phyloP scores from a whole-genome alignment of 2,797 vertebrate genomes.

The Buphagus erythrorhynchus region DNA sequence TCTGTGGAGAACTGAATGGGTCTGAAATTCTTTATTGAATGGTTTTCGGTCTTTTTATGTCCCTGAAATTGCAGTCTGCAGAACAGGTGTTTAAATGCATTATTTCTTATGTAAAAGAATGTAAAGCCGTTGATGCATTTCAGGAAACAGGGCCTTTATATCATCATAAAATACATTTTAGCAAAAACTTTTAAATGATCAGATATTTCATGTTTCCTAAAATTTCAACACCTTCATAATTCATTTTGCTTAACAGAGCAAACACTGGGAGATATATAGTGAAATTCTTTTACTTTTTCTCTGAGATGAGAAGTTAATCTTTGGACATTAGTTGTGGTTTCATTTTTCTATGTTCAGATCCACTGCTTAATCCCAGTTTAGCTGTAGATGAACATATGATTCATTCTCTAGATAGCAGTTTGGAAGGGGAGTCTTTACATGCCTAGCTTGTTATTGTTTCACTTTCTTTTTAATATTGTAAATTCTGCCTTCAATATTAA shows the following conservation, averaged over 20 bases:
- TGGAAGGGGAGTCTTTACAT: not conserved
- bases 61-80: not conserved
- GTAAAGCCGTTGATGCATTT: not conserved
- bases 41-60: not conserved
- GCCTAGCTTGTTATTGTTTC: not conserved
- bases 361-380: not conserved
- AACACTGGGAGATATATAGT: not conserved
- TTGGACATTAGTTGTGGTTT: not conserved
- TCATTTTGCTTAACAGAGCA: not conserved
- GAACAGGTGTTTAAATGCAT: not conserved
- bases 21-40: not conserved
- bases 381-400: conserved; percentile 1
- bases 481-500: not conserved
- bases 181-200: not conserved
- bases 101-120: not conserved
- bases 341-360: conserved; percentile 9
- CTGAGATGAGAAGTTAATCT: not conserved
- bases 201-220: not conserved
- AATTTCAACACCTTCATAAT: not conserved
- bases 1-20: not conserved
- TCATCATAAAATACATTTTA: not conserved
- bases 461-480: conserved; percentile 4
- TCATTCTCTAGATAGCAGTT: not conserved
- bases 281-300: not conserved
- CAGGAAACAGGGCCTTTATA: not conserved